Base-by-base conservation (phyloP, 2,888 invertebrate genomes). In the Pandemis heparana region DNA sequence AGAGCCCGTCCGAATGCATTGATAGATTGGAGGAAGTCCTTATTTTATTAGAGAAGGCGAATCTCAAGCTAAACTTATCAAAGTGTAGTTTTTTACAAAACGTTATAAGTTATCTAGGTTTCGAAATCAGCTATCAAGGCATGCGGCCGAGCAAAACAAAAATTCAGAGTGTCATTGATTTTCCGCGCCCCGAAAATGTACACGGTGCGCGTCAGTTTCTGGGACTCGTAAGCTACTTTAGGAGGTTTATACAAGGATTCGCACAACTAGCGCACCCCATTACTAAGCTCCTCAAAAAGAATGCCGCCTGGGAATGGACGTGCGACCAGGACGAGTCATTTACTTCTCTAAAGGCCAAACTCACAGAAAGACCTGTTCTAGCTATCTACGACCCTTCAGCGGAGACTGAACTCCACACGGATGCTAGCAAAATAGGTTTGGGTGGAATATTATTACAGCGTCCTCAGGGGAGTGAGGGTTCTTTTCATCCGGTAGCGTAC, bases 1-100 rank as follows among this genome's bases (percentile, higher is more conserved):
- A 38, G 16, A 60, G 10, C 12, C 16, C 74, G 8, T 39, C n/a
- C n/a, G 78, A 80, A 65, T 79, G 79, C 18, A 46, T 86, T 7
- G 43, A 73, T 8, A 48, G 79, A 16, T 51, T 86, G 23, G 78
- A 80, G 62, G 62, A 77, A n/a, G n/a, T n/a, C n/a, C 51, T 51
- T 16, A 51, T 16, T 16, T 51, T 6, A 16, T 51, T 51, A 16
- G 16, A 16, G 8, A 51, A 51, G 14, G 51, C 51, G 16, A 51
- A 51, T 16, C 51, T 51, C 16, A 51, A 51, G 7, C 16, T 51
- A 5, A 16, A 51, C 16, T 14, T 51, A 16, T n/a, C 51, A 16
- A 51, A 51, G 14, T 51, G 51, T 16, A 51, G 51, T 51, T 51
- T 51, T 16, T 16, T 51, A 51, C 16, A 51, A 16, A 51, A 51